phyloP scores from a whole-genome alignment of 2,113 vertebrate species.

The Columba janthina region DNA sequence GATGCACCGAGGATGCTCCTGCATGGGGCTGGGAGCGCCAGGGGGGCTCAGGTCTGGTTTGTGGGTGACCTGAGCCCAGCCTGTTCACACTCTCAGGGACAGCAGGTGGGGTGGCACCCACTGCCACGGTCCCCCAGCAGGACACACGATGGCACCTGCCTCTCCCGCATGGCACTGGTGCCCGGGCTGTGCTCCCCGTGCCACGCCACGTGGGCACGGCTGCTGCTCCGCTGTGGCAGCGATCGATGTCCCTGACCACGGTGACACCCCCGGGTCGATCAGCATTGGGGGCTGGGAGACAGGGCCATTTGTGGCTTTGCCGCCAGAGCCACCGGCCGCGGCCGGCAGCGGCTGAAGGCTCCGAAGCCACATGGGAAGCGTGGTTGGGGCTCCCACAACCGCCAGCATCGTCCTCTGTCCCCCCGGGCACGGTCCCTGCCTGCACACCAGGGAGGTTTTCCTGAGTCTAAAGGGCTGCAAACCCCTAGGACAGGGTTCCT shows the following conservation, averaged over 20 bases:
- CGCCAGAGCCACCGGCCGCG: background rate
- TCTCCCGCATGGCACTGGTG: accelerated
- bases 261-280: background rate
- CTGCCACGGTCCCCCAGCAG: accelerated
- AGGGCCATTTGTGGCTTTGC: background rate
- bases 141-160: accelerated
- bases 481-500: background rate
- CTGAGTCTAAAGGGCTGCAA: background rate
- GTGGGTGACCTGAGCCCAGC: background rate
- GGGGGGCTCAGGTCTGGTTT: background rate
- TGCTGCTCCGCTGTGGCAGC: accelerated
- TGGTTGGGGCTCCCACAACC: background rate
- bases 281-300: background rate
- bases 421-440: background rate
- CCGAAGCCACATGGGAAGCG: background rate
- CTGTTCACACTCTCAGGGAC: accelerated
- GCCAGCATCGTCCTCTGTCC: background rate
- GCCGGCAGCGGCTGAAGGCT: background rate
- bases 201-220: accelerated
- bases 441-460: background rate
- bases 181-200: background rate
- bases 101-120: accelerated
- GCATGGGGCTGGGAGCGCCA: accelerated
- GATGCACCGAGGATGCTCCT: accelerated
- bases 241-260: background rate